Evolutionary conservation across 2,888 invertebrate species (phyloP), one percentile per base, ranked within the genome.

Genomic region (Trichogramma evanescens): DNA sequence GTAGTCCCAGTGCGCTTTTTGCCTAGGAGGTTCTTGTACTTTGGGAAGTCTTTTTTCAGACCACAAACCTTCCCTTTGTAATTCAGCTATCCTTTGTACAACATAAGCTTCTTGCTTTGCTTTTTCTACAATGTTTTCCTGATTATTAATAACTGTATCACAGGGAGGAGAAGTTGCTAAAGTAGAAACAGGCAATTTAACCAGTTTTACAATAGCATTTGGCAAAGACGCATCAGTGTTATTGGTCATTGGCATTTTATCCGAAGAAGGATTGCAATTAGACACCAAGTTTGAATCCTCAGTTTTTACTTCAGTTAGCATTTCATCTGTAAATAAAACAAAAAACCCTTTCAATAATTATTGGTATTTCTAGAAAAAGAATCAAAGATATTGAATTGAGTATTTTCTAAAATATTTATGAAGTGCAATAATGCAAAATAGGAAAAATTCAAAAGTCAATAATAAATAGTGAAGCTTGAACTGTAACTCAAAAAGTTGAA

Each of bases 1-100:
- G 79, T 95, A 98, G 80, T 99, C 99, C 97, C 98, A 98, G 79
- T 99, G 98, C 41, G 93, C 89, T 81, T 97, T 98, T 56, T 87
- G 83, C 65, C 97, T 83, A 63, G 89, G 85, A 68, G 95, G 93
- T 80, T 95, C 95, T 75, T 92, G 88, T 66, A 94, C 87, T 80
- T 95, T 95, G 57, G 95, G 95, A 76, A 96, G 82, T 60, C 95
- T 84, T 70, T 89, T 87, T 78, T 93, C 92, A 56, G 95, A 88
- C 98, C 97, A 98, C 73, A 97, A 82, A 44, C 97, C 98, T 75
- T 95, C 92, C 73, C 93, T 89, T 75, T 96, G 90, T 70, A 98
- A 81, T 80, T 95, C 95, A 40, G 88, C 85, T 74, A 97, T 91
- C 76, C 95, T 85, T 73, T 92, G 89, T 83, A 97, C 89, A 65